These are phyloP conservation scores for Cataglyphis rosenhaueri DNA, from an alignment of 2,888 invertebrate species.

Conservation along the genomic window DNA sequence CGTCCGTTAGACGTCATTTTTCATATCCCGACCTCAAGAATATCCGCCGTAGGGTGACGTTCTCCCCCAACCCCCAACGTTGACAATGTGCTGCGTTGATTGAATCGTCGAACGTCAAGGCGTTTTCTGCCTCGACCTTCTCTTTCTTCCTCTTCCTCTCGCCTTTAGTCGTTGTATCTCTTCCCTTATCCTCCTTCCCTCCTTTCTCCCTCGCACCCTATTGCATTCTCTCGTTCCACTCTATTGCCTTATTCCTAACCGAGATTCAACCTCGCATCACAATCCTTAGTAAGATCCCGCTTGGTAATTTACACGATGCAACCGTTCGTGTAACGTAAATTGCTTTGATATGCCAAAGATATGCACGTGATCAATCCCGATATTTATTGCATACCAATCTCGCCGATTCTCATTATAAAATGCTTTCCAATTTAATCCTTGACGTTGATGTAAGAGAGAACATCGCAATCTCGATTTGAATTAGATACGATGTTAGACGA, in stretches of 20 bases:
- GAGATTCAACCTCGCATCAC: conserved; percentile 28
- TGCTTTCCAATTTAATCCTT: conserved; percentile 46
- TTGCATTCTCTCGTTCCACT: conserved; percentile 53
- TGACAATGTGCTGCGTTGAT: conserved; percentile 79
- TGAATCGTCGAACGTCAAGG: conserved; percentile 79
- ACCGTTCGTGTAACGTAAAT: conserved; percentile 56
- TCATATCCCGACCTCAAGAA: conserved; percentile 75
- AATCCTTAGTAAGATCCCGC: conserved; percentile 61
- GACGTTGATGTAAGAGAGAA: conserved; percentile 42
- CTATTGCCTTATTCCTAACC: conserved; percentile 49
- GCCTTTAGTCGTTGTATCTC: too few relatives aligned
- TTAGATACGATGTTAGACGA: not conserved
- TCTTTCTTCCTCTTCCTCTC: conserved; percentile 6
- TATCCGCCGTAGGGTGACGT: conserved; percentile 76
- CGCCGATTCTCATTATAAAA: conserved; percentile 42
- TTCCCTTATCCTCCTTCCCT: conserved; percentile 8
- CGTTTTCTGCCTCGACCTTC: conserved; percentile 36
- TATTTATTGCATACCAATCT: conserved; percentile 31
- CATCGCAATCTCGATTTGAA: conserved; percentile 18
- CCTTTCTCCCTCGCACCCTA: conserved; percentile 5
- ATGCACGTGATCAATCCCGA: conserved; percentile 1
- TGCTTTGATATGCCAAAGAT: conserved; percentile 34
- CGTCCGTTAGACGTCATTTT: conserved; percentile 76
- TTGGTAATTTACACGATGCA: conserved; percentile 59
- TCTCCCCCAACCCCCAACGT: conserved; percentile 70